Conservation (phyloP, 2,888 invertebrate genomes). For the Phlogophora meticulosa region DNA sequence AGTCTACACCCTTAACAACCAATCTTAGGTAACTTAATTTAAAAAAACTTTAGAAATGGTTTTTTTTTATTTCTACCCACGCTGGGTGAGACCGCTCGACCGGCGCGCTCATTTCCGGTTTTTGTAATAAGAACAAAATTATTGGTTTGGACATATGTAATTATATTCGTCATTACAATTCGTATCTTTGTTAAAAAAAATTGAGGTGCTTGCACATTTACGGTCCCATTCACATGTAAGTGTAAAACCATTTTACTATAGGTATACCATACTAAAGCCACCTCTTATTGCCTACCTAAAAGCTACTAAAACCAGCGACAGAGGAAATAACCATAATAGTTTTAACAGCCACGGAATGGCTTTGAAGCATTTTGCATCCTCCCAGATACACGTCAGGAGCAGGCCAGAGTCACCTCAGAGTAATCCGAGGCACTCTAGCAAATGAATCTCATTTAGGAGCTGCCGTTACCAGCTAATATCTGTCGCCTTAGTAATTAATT, state of each 20-base stretch:
- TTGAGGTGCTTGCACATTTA: neutral
- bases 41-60: too few species aligned
- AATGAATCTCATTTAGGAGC: slow-evolving; percentile 64
- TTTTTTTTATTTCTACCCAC: too few species aligned
- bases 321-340: slow-evolving; percentile 30
- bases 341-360: slow-evolving; percentile 15
- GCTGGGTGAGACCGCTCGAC: too few species aligned
- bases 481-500: slow-evolving; percentile 75
- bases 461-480: slow-evolving; percentile 71
- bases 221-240: neutral
- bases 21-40: too few species aligned
- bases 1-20: too few species aligned
- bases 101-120: too few species aligned
- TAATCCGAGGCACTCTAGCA: slow-evolving; percentile 69
- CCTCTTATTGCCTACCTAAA: neutral
- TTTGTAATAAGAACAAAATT: too few species aligned
- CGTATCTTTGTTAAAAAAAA: too few species aligned
- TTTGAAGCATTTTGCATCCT: slow-evolving; percentile 10
- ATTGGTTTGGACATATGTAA: too few species aligned
- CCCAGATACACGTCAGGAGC: slow-evolving; percentile 5
- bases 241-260: neutral
- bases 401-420: slow-evolving; percentile 44
- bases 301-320: slow-evolving; percentile 11
- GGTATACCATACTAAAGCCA: neutral
- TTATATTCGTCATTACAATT: too few species aligned